These are phyloP conservation scores for Spheniscus humboldti DNA, from an alignment of 2,797 vertebrate species.

Conservation along the genomic window DNA sequence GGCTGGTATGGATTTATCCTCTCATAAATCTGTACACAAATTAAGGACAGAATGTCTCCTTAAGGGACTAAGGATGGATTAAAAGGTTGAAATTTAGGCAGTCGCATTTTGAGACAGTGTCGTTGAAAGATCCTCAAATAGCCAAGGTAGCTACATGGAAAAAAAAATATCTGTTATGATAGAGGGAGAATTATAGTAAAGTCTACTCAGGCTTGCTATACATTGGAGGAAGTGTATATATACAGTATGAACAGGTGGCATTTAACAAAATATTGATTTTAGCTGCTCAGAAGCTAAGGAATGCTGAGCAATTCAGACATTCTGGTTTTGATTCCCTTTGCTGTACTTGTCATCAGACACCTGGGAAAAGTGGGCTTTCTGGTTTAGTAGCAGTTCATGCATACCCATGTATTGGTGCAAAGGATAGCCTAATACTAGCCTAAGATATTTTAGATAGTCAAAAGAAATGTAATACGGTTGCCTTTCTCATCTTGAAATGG, in stretches of 20 bases:
- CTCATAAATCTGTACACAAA: not conserved
- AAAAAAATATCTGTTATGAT: not conserved
- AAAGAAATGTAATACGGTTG: fast-evolving
- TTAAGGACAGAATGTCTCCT: not conserved
- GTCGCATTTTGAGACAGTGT: not conserved
- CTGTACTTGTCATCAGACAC: not conserved
- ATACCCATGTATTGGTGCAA: not conserved
- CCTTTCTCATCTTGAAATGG: not conserved
- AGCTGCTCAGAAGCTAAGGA: not conserved
- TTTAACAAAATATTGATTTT: not conserved
- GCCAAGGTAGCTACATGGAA: not conserved
- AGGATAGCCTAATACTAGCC: too few relatives aligned
- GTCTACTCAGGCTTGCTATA: not conserved
- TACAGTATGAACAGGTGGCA: not conserved
- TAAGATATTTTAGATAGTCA: not conserved
- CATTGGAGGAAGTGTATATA: not conserved
- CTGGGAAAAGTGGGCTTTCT: not conserved
- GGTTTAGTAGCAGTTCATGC: not conserved
- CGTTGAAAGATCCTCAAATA: not conserved
- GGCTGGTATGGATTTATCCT: not conserved
- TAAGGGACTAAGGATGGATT: not conserved
- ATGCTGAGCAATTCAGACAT: not conserved
- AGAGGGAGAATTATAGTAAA: not conserved
- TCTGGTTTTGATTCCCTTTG: not conserved
- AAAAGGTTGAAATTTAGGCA: not conserved